A percentile compares a stretch with the other conserved stretches of the same genome.
Conservation (phyloP, 2,797 vertebrate species). For the Glyptemys insculpta region DNA sequence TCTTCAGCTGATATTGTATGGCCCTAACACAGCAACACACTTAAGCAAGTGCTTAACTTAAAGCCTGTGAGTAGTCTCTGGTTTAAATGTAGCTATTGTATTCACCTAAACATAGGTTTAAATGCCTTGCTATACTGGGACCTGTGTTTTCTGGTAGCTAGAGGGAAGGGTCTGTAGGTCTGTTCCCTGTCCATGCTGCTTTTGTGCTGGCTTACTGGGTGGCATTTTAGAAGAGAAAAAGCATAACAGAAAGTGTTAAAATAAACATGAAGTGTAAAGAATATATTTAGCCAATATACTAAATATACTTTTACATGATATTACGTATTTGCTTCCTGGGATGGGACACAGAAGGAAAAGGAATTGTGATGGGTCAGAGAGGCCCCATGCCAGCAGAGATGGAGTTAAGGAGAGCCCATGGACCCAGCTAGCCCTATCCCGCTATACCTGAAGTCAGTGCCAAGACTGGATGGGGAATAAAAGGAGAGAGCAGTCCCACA, state of each 20-base stretch:
- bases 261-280: constrained; percentile 36
- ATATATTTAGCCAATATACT: constrained; percentile 45
- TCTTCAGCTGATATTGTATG: background rate
- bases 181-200: background rate
- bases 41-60: background rate
- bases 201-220: accelerated
- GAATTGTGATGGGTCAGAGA: background rate
- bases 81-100: background rate
- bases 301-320: constrained; percentile 74
- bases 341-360: background rate
- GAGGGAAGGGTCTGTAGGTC: background rate
- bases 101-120: background rate
- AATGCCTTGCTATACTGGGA: background rate
- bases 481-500: background rate
- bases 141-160: background rate
- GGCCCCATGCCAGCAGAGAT: background rate
- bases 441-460: background rate
- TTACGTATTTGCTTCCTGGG: constrained; percentile 29
- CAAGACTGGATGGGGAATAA: background rate
- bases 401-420: background rate
- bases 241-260: background rate
- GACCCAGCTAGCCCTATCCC: background rate
- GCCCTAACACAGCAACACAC: background rate
- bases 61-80: background rate
- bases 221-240: background rate